Evolutionary conservation across 2,797 vertebrate genomes (phyloP), one percentile per base, ranked within the genome.

Genomic region (Lateolabrax maculatus): DNA sequence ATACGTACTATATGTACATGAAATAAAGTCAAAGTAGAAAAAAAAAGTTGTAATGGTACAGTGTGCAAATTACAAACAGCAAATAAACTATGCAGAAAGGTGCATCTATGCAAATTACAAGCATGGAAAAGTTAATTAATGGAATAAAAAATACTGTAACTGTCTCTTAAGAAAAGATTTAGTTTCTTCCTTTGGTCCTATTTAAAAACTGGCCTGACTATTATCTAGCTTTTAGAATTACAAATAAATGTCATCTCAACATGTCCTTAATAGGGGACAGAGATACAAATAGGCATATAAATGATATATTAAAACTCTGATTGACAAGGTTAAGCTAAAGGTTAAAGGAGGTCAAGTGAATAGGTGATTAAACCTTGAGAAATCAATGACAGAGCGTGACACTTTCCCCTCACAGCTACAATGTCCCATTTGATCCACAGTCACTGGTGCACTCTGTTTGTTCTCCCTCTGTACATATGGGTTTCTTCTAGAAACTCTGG

Each of bases 381-480:
- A 78, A 79, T 82, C 64, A 34, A 79, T 87, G 75, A 9, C 64
- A 25, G 52, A 56, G 41, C 5, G 31, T 13, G 70, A 67, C 73
- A 58, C 55, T 41, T 51, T 68, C 60, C 74, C 74, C 57, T 78
- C 76, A 13, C 62, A 18, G 55, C 74, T 46, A 29, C 29, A 37
- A 69, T 53, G 36, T 55, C 39, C 34, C 53, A 21, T 79, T 81
- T 69, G 77, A 63, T 74, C 64, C 18, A 4, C 49, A 27, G 9
- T 29, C n/a, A 12, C 56, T 43, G 25, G 44, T 71, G 75, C 51
- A 8, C 65, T 53, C 49, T 69, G 52, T 81, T 72, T 77, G 57
- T 58, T 48, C 71, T 66, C 67, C 56, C 19, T 48, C 31, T 66
- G 58, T 64, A 71, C 56, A 56, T 74, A 44, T 49, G 53, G 65